phyloP scores from a whole-genome alignment of 2,797 vertebrate species.

The Atherinosoma microstoma region DNA sequence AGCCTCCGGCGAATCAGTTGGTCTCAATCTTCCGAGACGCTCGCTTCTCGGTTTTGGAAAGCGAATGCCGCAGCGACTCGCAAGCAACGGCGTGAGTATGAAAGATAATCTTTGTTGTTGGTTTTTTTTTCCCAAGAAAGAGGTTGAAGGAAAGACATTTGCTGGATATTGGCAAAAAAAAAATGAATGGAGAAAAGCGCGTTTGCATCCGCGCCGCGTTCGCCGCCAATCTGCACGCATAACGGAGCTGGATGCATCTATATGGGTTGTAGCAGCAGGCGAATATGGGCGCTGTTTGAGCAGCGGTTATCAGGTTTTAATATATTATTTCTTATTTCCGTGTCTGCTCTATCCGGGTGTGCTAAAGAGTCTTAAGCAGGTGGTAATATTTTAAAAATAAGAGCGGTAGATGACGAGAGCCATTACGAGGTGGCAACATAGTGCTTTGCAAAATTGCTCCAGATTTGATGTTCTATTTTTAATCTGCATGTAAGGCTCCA shows the following conservation, averaged over 20 bases:
- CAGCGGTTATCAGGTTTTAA: constrained; percentile 28
- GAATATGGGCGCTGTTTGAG: constrained; percentile 28
- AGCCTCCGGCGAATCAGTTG: constrained; percentile 72
- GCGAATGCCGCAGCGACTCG: constrained; percentile 40
- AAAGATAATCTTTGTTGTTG: constrained; percentile 20
- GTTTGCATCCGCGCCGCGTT: constrained; percentile 26
- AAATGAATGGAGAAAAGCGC: constrained; percentile 10
- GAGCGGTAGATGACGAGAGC: background rate
- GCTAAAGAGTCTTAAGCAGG: background rate
- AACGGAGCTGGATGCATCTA: constrained; percentile 40
- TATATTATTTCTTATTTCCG: background rate
- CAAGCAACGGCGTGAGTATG: constrained; percentile 77
- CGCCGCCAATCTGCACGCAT: constrained; percentile 24
- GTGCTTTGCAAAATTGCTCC: constrained; percentile 13
- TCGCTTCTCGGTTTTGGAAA: constrained; percentile 48
- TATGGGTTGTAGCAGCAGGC: constrained; percentile 37
- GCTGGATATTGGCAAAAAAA: background rate
- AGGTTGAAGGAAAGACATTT: background rate
- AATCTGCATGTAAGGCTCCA: background rate
- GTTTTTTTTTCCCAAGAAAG: background rate
- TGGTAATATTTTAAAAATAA: background rate
- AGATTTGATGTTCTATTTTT: constrained; percentile 7
- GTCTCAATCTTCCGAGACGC: constrained; percentile 63
- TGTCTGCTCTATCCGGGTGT: background rate
- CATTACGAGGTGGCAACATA: background rate